Conservation (phyloP, 2,888 invertebrate species). For the Stomorhina lunata region DNA sequence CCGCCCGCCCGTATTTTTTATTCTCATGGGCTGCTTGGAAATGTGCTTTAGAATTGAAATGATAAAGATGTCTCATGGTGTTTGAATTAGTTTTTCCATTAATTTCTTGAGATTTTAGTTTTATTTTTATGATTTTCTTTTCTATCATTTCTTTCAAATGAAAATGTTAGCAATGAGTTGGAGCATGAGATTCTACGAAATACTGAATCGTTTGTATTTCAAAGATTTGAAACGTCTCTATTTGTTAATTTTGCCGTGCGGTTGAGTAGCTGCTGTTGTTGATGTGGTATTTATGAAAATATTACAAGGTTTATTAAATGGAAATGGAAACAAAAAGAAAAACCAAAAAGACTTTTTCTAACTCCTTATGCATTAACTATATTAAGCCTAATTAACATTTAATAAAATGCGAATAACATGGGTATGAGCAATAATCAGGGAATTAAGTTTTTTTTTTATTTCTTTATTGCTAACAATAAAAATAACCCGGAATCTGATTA, state of each 20-base stretch:
- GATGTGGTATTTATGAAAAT: neutral
- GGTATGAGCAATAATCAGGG: no score
- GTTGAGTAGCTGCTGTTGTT: neutral
- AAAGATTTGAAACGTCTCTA: neutral
- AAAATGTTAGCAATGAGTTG: neutral
- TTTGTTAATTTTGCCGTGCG: neutral
- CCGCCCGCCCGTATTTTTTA: conserved; percentile 49
- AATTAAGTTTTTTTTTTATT: no score
- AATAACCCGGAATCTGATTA: no score
- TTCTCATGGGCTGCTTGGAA: conserved; percentile 29
- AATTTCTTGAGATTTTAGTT: conserved; percentile 38
- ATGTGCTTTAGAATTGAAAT: conserved; percentile 35
- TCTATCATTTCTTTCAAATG: neutral
- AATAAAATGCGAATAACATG: neutral
- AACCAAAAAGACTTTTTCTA: no score
- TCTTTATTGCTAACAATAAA: no score
- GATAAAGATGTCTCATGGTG: conserved; percentile 52
- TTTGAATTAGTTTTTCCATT: conserved; percentile 59
- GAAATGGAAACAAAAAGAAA: neutral
- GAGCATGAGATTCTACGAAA: conserved; percentile 20
- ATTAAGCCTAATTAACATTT: conserved; percentile 4
- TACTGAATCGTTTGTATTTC: neutral
- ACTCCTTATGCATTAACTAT: neutral
- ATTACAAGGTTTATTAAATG: neutral
- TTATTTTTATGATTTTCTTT: conserved; percentile 6